A percentile compares a stretch with the other conserved stretches of the same genome.
These are phyloP conservation scores for Scaptomyza caliginosa DNA, from an alignment of 2,888 invertebrate species.

Conservation along the genomic window DNA sequence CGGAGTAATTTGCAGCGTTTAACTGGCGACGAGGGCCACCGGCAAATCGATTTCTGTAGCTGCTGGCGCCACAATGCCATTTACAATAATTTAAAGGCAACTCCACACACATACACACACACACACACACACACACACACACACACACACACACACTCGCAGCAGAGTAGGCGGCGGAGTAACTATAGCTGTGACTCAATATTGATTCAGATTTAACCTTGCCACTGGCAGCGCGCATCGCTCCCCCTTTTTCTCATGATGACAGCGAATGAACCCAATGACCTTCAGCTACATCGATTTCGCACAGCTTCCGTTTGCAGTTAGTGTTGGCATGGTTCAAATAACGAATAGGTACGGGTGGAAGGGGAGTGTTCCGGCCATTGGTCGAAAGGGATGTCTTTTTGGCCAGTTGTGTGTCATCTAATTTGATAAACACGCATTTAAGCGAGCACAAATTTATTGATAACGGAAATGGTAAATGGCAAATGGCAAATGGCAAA, in stretches of 20 bases:
- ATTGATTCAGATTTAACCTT: slow-evolving; percentile 55
- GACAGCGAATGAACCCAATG: slow-evolving; percentile 29
- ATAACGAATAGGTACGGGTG: not conserved
- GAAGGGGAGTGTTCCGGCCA: slow-evolving; percentile 27
- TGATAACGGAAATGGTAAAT: slow-evolving; percentile 61
- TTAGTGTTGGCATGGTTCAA: not conserved
- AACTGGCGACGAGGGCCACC: slow-evolving; percentile 72
- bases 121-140: no score
- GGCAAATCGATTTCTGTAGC: slow-evolving; percentile 73
- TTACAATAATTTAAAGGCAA: slow-evolving; percentile 67
- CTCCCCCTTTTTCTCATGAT: not conserved
- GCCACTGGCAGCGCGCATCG: slow-evolving; percentile 4
- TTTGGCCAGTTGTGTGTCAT: slow-evolving; percentile 30
- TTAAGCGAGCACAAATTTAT: slow-evolving; percentile 69
- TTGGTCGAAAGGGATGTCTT: slow-evolving; percentile 1
- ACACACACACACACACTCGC: no score
- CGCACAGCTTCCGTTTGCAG: slow-evolving; percentile 35
- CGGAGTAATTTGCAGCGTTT: slow-evolving; percentile 71
- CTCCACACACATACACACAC: slow-evolving; percentile 3
- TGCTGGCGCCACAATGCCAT: slow-evolving; percentile 73
- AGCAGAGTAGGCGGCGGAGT: not conserved
- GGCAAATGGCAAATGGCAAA: not conserved
- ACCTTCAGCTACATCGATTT: slow-evolving; percentile 41
- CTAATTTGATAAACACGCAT: slow-evolving; percentile 73
- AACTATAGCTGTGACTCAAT: slow-evolving; percentile 40